These are phyloP conservation scores for Apotomis capreana DNA, from an alignment of 2,888 invertebrate genomes.

Conservation along the genomic window DNA sequence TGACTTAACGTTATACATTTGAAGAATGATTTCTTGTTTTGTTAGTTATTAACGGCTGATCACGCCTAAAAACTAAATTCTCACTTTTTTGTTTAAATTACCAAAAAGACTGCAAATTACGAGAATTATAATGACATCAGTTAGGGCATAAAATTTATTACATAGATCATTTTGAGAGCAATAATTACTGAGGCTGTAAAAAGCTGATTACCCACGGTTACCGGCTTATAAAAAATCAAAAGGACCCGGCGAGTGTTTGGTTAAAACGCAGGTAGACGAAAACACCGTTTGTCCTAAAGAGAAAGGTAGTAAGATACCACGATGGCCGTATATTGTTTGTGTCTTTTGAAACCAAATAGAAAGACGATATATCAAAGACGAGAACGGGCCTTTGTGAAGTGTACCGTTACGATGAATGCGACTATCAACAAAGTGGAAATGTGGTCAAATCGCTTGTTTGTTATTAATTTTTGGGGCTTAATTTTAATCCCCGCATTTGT, in stretches of 20 bases:
- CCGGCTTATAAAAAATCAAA: conserved; percentile 60
- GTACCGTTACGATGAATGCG: conserved; percentile 69
- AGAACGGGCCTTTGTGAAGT: conserved; percentile 64
- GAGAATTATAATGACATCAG: conserved; percentile 30
- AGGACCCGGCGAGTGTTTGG: conserved; percentile 71
- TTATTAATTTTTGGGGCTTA: conserved; percentile 40
- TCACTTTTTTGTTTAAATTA: background rate
- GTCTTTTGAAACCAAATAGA: conserved; percentile 18
- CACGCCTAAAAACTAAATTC: too few relatives aligned
- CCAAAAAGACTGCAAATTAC: background rate
- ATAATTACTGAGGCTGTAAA: conserved; percentile 51
- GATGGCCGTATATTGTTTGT: background rate
- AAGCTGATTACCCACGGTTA: conserved; percentile 67
- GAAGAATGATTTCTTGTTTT: too few relatives aligned
- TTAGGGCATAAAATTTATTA: conserved; percentile 14
- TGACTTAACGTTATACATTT: background rate
- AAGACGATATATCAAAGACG: conserved; percentile 54
- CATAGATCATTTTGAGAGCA: conserved; percentile 24
- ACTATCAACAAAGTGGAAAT: conserved; percentile 63
- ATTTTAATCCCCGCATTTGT: conserved; percentile 36
- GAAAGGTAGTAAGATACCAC: conserved; percentile 17
- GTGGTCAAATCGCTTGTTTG: conserved; percentile 53
- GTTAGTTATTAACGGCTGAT: too few relatives aligned
- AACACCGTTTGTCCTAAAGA: conserved; percentile 42
- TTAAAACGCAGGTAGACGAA: conserved; percentile 71